Evolutionary conservation across 2,888 invertebrate species (phyloP), one percentile per base, ranked within the genome.

Genomic region (Toxonevra muliebris): DNA sequence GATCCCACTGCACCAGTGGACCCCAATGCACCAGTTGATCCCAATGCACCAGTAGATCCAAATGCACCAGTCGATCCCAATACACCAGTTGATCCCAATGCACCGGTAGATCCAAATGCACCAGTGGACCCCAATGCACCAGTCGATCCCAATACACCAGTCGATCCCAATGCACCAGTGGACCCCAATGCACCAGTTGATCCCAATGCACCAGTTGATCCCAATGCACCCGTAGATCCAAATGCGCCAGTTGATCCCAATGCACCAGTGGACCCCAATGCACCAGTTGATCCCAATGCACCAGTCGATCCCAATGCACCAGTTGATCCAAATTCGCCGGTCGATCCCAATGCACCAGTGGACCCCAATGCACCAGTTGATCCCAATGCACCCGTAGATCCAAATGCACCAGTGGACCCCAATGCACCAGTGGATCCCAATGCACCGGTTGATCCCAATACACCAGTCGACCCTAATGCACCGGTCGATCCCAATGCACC

Each of bases 201-300:
- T 20, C 73, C 73, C 0, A 69, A 65, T 9, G 57, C 59, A 0
- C 71, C 73, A 43, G 69, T 60, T 0, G 59, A 68, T n/a, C 69
- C 73, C 15, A 17, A 13, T 30, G 20, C 42, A 48, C 55, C 65
- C 12, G 70, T 20, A 10, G 48, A 61, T n/a, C 69, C 69, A 9
- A 69, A 55, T 61, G 58, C 61, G 42, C 45, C 65, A 19, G 66
- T 53, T n/a, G 61, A 53, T n/a, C 58, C 72, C 0, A 61, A 20
- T 17, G 52, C 59, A 15, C 67, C 73, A 54, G 68, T 65, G 0
- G 69, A 71, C 57, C 72, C 72, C 0, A 74, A 69, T 40, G 65
- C 65, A 11, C 70, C 71, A 43, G 69, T 58, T 0, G 54, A 69
- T 55, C 67, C 69, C 1, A 69, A 52, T 45, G 58, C 60, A n/a